phyloP scores from a whole-genome alignment of 2,113 vertebrate genomes.

The Stictonetta naevosa region DNA sequence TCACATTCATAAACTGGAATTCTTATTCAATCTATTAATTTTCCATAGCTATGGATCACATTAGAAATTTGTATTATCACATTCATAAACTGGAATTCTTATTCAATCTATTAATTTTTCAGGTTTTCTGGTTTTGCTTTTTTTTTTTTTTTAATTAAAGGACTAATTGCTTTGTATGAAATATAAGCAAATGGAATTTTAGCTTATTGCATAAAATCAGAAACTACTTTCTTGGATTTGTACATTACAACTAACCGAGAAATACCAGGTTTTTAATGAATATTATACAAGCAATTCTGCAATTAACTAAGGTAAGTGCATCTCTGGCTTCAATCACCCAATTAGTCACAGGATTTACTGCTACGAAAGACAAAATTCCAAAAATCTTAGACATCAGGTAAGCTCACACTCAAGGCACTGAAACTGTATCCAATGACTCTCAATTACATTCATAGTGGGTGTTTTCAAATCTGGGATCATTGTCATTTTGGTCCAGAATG shows the following conservation, averaged over 20 bases:
- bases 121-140: background rate
- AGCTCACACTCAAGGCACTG: conserved; percentile 52
- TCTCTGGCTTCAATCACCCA: background rate
- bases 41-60: background rate
- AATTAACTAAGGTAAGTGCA: background rate
- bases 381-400: conserved; percentile 22
- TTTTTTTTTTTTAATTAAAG: background rate
- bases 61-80: background rate
- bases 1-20: background rate
- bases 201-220: background rate
- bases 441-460: conserved; percentile 89
- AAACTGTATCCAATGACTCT: conserved; percentile 58
- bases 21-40: background rate
- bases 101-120: background rate
- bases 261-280: background rate
- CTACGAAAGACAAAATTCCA: background rate
- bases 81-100: background rate
- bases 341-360: background rate
- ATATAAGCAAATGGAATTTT: background rate
- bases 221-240: background rate
- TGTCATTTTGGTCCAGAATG: conserved; percentile 91
- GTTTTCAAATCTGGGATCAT: conserved; percentile 92
- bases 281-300: background rate
- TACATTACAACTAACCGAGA: background rate
- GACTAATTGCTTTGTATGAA: background rate